Base-by-base conservation (phyloP, 2,113 vertebrate genomes). In the Elachura formosa region DNA sequence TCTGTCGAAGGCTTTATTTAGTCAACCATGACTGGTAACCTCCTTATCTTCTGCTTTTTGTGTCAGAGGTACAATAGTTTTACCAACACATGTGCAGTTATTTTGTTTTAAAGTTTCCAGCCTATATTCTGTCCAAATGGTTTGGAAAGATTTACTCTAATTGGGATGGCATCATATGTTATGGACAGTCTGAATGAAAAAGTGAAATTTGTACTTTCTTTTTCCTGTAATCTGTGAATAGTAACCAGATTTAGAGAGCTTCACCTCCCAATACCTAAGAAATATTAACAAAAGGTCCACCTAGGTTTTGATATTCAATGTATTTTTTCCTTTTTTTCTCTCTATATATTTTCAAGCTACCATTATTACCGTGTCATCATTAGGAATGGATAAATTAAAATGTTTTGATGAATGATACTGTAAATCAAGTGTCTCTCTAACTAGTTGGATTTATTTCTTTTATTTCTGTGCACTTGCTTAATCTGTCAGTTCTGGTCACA, bases 41-140 rank as follows among this genome's bases (percentile, higher is more conserved):
- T 96, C 90, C 94, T 94, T 80, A 90, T 94, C 92, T 87, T 91
- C 87, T 91, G 72, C 62, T 93, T 96, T 97, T 97, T 25, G 11
- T 97, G 95, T 95, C 76, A 96, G 91, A 96, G 66, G 84, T 95
- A 96, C 59, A 91, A 84, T 94, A 94, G 93, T 96, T 97, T 91
- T 94, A 86, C 97, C 84, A 88, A 85, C 69, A 59, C 41, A 34
- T 49, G 72, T 81, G 91, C 51, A 66, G 72, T 56, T 91, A 91
- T 88, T 95, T 90, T 73, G 31, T 96, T 96, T 84, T 87, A 94
- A 96, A 93, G 56, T 82, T 96, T 49, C 87, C 86, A 92, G 91
- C 94, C 80, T 92, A 5, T 95, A 29, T 91, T 96, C 94, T 89
- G 80, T 84, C 89, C 75, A 95, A 93, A 91, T 63, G 72, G 55